Base-by-base conservation (phyloP, 2,888 invertebrate species). In the Bellardia bayeri region DNA sequence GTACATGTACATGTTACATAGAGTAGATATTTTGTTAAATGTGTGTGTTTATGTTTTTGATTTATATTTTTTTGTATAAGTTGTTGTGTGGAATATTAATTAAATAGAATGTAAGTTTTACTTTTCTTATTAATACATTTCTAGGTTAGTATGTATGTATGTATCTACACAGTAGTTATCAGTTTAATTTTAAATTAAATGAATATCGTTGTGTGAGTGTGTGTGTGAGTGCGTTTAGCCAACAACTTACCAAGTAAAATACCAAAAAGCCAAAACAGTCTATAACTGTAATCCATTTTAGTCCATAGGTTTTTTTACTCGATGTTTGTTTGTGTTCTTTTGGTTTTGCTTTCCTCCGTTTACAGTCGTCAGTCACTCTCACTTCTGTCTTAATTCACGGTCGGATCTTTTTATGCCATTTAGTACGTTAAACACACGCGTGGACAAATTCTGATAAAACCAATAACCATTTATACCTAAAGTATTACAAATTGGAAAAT, bases 251-350 rank as follows among this genome's bases (percentile, higher is more conserved):
- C 91, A 89, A 91, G 89, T 90, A 91, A 89, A 90, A 91, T 90
- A 90, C 90, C 91, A 89, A 90, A 90, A 88, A 91, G 89, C 90
- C 90, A 91, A 90, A 91, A 89, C 87, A 91, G 88, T 90, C 90
- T 90, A 90, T 90, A 90, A 89, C 89, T 91, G 90, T 90, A 90
- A 90, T 91, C 91, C 91, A 91, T 91, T 90, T 90, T 91, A 88
- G 88, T 90, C 91, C 90, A 90, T 89, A 90, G 89, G 90, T 89
- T 78, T 82, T 45, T 72, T 64, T 69, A 33, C 66, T 30, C 23
- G 23, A 66, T 56, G 33, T 66, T 74, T 33, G 23, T 14, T 37
- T 64, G 61, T 58, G 42, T 58, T 14, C 8, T 51, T n/a, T 72
- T 45, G 68, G 63, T 63, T 54, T 71, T 72, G 51, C 16, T 71